A percentile compares a stretch with the other conserved stretches of the same genome.
Evolutionary conservation across 2,888 invertebrate species (phyloP).

Genomic region (Nomada goodeniana): DNA sequence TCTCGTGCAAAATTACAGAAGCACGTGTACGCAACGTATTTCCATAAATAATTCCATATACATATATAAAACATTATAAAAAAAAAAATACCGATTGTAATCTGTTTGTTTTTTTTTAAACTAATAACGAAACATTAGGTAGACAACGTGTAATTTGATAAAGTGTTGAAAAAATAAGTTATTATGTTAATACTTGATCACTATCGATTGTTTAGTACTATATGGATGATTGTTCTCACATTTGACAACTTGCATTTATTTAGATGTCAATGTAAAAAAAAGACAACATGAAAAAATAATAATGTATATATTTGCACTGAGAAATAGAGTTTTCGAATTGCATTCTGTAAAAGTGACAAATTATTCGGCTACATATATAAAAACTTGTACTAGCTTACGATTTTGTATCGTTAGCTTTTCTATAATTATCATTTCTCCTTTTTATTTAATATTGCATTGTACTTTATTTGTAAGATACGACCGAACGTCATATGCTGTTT

Average conservation of each 20-base stretch:
- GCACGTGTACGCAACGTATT: slow-evolving; percentile 39
- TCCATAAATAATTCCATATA: slow-evolving; percentile 35
- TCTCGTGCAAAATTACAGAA: slow-evolving; percentile 38
- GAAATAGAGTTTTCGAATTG: slow-evolving; percentile 53
- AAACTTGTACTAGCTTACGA: slow-evolving; percentile 14
- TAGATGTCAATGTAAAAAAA: slow-evolving; percentile 56
- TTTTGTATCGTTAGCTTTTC: slow-evolving; percentile 37
- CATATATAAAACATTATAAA: slow-evolving; percentile 3
- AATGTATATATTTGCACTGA: slow-evolving; percentile 64
- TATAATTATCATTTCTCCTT: slow-evolving; percentile 36
- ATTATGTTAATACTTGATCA: slow-evolving; percentile 37
- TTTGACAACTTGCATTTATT: slow-evolving; percentile 59
- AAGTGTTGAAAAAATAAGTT: slow-evolving; percentile 45
- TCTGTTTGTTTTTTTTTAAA: slow-evolving; percentile 39
- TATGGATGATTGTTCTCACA: slow-evolving; percentile 40
- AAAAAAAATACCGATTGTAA: slow-evolving; percentile 40
- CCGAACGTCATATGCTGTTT: slow-evolving; percentile 72
- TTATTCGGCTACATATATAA: slow-evolving; percentile 23
- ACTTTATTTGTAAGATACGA: slow-evolving; percentile 55
- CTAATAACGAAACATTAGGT: slow-evolving; percentile 37
- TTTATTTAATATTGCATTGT: slow-evolving; percentile 45
- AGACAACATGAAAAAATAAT: slow-evolving; percentile 46
- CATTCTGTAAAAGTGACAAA: slow-evolving; percentile 31
- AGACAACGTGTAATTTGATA: slow-evolving; percentile 43
- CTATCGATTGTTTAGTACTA: slow-evolving; percentile 43